Evolutionary conservation across 2,797 vertebrate genomes (phyloP).

Genomic region (Kryptolebias ocellatus): DNA sequence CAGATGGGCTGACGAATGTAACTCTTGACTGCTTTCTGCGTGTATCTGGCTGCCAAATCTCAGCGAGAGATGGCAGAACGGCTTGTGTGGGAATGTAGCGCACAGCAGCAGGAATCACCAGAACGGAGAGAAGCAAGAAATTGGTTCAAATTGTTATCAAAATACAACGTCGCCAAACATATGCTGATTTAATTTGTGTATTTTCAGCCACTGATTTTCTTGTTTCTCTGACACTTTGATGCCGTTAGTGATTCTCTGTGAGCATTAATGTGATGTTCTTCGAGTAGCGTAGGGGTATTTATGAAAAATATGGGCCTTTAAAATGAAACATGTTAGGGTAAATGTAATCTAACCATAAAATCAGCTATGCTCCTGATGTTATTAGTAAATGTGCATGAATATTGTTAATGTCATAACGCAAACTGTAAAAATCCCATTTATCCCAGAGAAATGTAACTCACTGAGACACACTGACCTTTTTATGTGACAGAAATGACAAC

Average conservation of each 20-base stretch:
- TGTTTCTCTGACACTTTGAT: constrained; percentile 33
- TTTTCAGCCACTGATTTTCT: constrained; percentile 22
- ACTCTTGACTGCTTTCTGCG: constrained; percentile 60
- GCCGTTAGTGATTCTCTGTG: constrained; percentile 1
- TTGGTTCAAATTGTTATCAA: constrained; percentile 56
- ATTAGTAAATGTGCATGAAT: background rate
- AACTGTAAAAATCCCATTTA: constrained; percentile 18
- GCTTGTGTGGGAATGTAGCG: constrained; percentile 57
- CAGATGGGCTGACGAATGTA: constrained; percentile 77
- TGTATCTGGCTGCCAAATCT: constrained; percentile 59
- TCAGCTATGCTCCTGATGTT: background rate
- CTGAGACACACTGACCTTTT: constrained; percentile 45
- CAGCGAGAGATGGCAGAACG: constrained; percentile 55
- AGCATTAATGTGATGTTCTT: background rate
- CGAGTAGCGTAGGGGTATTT: background rate
- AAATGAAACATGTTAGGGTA: background rate
- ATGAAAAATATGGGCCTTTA: background rate
- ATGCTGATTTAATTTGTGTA: constrained; percentile 40
- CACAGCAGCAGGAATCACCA: constrained; percentile 48
- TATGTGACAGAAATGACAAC: constrained; percentile 8
- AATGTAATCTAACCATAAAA: background rate
- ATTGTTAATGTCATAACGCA: no score
- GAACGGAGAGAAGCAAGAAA: constrained; percentile 45
- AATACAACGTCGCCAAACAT: constrained; percentile 53
- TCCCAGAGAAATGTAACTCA: constrained; percentile 27